Evolutionary conservation across 2,888 invertebrate species (phyloP).

Genomic region (Dynastes tityus): DNA sequence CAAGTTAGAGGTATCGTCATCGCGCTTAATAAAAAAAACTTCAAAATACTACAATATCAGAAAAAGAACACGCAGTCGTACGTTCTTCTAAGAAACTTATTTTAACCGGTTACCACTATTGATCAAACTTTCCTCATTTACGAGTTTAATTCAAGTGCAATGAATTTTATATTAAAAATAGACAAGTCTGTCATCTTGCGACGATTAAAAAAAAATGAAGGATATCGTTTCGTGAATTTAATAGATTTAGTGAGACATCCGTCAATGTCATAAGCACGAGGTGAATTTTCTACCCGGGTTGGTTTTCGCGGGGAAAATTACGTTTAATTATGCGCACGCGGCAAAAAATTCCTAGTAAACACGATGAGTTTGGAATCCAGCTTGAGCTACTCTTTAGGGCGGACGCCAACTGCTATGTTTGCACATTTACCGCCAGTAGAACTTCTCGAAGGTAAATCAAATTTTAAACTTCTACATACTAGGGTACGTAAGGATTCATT

Average conservation of each 20-base stretch:
- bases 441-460: neutral
- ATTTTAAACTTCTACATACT: too few species aligned
- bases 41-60: neutral
- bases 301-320: conserved; percentile 15
- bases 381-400: neutral
- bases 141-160: neutral
- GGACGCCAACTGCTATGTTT: too few species aligned
- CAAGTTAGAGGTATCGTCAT: conserved; percentile 60
- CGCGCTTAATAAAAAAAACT: neutral
- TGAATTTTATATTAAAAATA: neutral
- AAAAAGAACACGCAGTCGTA: neutral
- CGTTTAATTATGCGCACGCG: neutral
- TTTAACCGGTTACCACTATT: neutral
- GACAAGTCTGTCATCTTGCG: conserved; percentile 6
- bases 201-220: conserved; percentile 5
- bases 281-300: conserved; percentile 9
- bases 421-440: neutral
- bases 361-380: neutral
- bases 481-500: too few species aligned
- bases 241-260: neutral
- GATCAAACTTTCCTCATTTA: conserved; percentile 19
- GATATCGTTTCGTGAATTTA: neutral
- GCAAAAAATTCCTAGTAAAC: conserved; percentile 19
- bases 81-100: neutral
- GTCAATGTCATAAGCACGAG: conserved; percentile 28